These are phyloP conservation scores for Zalophus californianus DNA, from an alignment of 2,797 vertebrate species.

Conservation along the genomic window DNA sequence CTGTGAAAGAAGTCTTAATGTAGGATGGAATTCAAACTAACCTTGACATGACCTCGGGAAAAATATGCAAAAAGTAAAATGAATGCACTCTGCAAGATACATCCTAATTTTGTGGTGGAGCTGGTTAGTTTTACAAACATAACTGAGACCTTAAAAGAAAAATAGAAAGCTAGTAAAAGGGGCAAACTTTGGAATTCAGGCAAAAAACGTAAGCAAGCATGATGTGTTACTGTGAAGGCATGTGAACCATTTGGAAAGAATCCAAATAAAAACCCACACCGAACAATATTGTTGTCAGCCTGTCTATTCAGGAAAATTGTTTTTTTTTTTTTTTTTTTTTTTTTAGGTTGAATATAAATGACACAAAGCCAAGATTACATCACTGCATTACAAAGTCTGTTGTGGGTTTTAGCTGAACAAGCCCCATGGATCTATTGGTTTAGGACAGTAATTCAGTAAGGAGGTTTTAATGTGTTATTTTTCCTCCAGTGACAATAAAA, in stretches of 20 bases:
- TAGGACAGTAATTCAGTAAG: conserved; percentile 87
- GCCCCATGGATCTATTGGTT: conserved; percentile 86
- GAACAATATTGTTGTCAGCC: conserved; percentile 94
- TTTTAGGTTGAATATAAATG: conserved; percentile 91
- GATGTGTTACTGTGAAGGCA: conserved; percentile 90
- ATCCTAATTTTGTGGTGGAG: conserved; percentile 91
- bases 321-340: conserved; percentile 88
- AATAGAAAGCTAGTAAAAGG: conserved; percentile 86
- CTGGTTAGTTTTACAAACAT: conserved; percentile 91
- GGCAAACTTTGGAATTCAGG: conserved; percentile 88
- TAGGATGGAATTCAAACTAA: conserved; percentile 93
- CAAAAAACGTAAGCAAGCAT: conserved; percentile 85
- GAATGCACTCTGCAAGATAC: conserved; percentile 92
- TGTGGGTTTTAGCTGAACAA: conserved; percentile 91
- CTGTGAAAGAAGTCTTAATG: conserved; percentile 93
- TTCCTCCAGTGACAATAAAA: conserved; percentile 67
- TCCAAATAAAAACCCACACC: conserved; percentile 93
- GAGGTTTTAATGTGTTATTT: conserved; percentile 84
- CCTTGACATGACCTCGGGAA: conserved; percentile 93
- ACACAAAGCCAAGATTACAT: conserved; percentile 95
- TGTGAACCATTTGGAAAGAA: conserved; percentile 92
- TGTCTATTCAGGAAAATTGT: conserved; percentile 92
- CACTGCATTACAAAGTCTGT: conserved; percentile 93
- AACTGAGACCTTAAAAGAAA: conserved; percentile 88
- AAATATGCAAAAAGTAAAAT: conserved; percentile 93